phyloP scores from a whole-genome alignment of 2,797 vertebrate genomes.

The Gadopsis bispinosus region DNA sequence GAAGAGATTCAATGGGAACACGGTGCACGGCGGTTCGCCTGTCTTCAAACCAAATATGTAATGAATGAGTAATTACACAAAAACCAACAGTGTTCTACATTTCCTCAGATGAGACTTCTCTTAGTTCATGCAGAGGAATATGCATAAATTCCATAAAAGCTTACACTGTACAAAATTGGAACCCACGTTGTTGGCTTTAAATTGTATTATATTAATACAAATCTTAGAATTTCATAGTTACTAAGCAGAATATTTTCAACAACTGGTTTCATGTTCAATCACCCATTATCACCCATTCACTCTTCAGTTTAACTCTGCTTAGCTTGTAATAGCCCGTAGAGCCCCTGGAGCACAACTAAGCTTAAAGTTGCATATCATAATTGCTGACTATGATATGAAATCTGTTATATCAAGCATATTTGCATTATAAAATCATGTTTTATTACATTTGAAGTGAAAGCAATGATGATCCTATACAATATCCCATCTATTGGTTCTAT shows the following conservation, averaged over 20 bases:
- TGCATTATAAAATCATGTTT: conserved; percentile 3
- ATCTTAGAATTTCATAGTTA: conserved; percentile 19
- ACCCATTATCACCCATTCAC: not conserved
- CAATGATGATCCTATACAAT: not conserved
- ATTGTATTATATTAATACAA: conserved; percentile 5
- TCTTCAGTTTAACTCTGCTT: conserved; percentile 6
- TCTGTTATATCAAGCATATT: conserved; percentile 1
- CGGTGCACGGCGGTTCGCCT: conserved; percentile 42
- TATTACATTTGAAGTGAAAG: not conserved
- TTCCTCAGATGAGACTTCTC: conserved; percentile 48
- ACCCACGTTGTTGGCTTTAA: conserved; percentile 29
- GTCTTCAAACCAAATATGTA: conserved; percentile 55
- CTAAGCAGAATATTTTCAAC: conserved; percentile 8
- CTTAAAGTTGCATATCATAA: conserved; percentile 32
- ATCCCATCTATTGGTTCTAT: not conserved
- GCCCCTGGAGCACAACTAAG: conserved; percentile 40
- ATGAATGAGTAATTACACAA: conserved; percentile 73
- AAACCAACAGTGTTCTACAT: conserved; percentile 56
- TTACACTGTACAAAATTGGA: conserved; percentile 16
- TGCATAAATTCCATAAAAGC: conserved; percentile 34
- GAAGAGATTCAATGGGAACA: conserved; percentile 58
- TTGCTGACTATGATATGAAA: conserved; percentile 15
- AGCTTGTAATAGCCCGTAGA: conserved; percentile 21
- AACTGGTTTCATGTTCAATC: not conserved
- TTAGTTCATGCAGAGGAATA: conserved; percentile 36